phyloP scores from a whole-genome alignment of 2,888 invertebrate species.

The Pyrgus malvae region DNA sequence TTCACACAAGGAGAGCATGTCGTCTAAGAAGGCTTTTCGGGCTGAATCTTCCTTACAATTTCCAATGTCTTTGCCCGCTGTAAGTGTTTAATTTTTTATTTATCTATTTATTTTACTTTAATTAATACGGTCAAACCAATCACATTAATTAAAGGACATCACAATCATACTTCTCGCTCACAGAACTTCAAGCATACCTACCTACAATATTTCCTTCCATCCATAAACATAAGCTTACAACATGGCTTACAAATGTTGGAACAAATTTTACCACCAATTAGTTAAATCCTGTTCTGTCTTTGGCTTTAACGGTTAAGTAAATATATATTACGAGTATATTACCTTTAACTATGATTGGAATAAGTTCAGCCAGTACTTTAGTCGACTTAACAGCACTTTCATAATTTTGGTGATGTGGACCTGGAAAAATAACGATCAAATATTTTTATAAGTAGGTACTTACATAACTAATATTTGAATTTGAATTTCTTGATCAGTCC shows the following conservation, averaged over 20 bases:
- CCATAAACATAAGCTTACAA: too few species aligned
- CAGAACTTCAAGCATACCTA: too few species aligned
- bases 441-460: background rate
- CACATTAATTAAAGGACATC: background rate
- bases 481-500: too few species aligned
- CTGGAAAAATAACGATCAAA: conserved; percentile 40
- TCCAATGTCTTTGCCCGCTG: conserved; percentile 48
- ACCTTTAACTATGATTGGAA: conserved; percentile 52
- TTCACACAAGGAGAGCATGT: conserved; percentile 45
- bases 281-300: background rate
- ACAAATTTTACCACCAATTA: too few species aligned
- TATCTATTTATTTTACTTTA: background rate
- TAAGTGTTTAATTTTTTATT: too few species aligned
- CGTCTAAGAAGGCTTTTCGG: conserved; percentile 44
- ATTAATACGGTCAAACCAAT: background rate
- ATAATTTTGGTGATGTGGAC: conserved; percentile 51
- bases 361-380: conserved; percentile 40
- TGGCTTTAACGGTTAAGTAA: background rate
- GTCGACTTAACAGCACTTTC: conserved; percentile 45
- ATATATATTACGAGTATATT: conserved; percentile 13
- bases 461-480: too few species aligned
- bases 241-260: too few species aligned
- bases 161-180: too few species aligned
- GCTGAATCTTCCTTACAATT: conserved; percentile 39
- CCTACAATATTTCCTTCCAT: too few species aligned